Conservation (phyloP, 2,888 invertebrate genomes). For the Fragum sueziense region DNA sequence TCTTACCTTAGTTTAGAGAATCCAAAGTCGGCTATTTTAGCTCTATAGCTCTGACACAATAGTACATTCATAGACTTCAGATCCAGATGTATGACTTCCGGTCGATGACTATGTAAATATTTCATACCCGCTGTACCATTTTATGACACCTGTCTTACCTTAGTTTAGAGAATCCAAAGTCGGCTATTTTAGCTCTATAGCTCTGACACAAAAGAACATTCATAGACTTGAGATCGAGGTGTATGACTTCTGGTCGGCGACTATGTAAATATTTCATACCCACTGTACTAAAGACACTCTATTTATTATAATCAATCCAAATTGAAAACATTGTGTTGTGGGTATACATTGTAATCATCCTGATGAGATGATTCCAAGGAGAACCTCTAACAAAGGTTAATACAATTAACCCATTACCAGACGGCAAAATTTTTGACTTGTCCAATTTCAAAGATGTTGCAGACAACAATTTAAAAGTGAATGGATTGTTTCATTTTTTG, state of each 20-base stretch:
- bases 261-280: constrained; percentile 80
- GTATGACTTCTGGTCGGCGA: constrained; percentile 76
- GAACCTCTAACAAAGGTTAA: too few relatives aligned
- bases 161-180: constrained; percentile 81
- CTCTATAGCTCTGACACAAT: constrained; percentile 71
- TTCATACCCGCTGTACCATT: constrained; percentile 79
- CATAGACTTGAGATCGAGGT: constrained; percentile 79
- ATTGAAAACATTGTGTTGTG: too few relatives aligned
- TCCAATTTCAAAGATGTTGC: too few relatives aligned
- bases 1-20: constrained; percentile 79
- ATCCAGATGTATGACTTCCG: constrained; percentile 78
- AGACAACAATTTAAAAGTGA: too few relatives aligned
- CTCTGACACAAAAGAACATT: constrained; percentile 76
- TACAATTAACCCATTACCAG: too few relatives aligned
- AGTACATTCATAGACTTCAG: constrained; percentile 79
- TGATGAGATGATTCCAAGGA: too few relatives aligned
- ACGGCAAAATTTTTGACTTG: too few relatives aligned
- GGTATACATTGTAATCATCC: too few relatives aligned
- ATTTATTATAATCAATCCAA: too few relatives aligned
- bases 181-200: constrained; percentile 78
- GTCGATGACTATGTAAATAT: constrained; percentile 78
- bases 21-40: constrained; percentile 81
- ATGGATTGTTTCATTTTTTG: too few relatives aligned
- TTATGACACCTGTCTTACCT: constrained; percentile 75
- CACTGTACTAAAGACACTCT: too few relatives aligned